Percentiles rank a stretch among this genome's conserved stretches.
phyloP scores from a whole-genome alignment of 2,888 invertebrate genomes.

The Deilephila porcellus region DNA sequence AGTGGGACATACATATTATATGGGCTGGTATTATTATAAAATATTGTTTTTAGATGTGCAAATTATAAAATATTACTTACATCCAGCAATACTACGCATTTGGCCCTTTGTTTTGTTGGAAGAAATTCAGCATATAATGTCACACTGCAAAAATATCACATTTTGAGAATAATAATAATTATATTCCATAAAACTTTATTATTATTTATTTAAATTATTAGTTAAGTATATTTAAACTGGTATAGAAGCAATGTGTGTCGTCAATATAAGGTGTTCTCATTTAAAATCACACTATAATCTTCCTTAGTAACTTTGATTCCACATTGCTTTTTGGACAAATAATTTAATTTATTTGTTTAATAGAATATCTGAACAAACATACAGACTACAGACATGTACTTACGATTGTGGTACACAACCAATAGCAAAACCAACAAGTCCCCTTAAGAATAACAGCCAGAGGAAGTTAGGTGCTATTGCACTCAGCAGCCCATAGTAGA shows the following conservation, averaged over 20 bases:
- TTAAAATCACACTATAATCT: too few relatives aligned
- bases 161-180: neutral
- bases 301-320: too few relatives aligned
- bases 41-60: neutral
- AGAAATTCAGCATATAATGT: slow-evolving; percentile 98
- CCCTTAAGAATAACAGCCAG: slow-evolving; percentile 95
- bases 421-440: slow-evolving; percentile 97
- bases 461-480: slow-evolving; percentile 95
- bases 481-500: slow-evolving; percentile 95
- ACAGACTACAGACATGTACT: slow-evolving; percentile 70
- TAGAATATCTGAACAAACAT: neutral
- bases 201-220: neutral
- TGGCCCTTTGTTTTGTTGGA: slow-evolving; percentile 96
- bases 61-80: slow-evolving; percentile 84
- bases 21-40: too few relatives aligned
- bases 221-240: neutral
- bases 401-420: slow-evolving; percentile 99
- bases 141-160: slow-evolving; percentile 86
- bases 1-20: too few relatives aligned
- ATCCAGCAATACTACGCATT: slow-evolving; percentile 97
- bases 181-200: neutral
- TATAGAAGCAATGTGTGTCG: too few relatives aligned
- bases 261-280: too few relatives aligned
- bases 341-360: too few relatives aligned
- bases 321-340: too few relatives aligned